Base-by-base conservation (phyloP, 2,888 invertebrate species). In the Thelaira solivaga region DNA sequence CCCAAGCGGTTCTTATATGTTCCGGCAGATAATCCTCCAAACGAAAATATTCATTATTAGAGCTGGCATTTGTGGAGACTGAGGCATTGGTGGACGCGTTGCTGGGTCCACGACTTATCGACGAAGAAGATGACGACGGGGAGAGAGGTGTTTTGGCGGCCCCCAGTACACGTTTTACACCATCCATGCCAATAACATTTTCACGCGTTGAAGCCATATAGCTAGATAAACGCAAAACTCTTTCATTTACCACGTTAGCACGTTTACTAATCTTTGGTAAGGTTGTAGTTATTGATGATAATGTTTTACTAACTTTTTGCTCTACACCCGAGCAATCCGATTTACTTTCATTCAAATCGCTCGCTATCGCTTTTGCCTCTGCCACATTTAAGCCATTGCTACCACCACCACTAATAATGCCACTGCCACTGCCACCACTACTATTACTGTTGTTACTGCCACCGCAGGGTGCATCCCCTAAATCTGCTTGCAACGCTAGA, bases 401-500 rank as follows among this genome's bases (percentile, higher is more conserved):
- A 18, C 77, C 69, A 10, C 80, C 81, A 45, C 47, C 47, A 26
- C 26, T 61, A 61, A 65, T n/a, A n/a, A n/a, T n/a, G n/a, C n/a
- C n/a, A n/a, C n/a, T 31, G 64, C 74, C 26, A 76, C 79, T 81
- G 61, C 80, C 80, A 31, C 49, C 64, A 41, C 89, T 59, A 34
- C 86, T 82, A 55, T 53, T 55, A 39, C 65, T 75, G 78, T 78
- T 53, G 75, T 79, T 67, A 74, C 78, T 68, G 77, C 79, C 64
- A 65, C 62, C 8, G 79, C 69, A 74, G 81, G 91, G 90, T 85
- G 91, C 94, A 90, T 97, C 96, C 39, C 97, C 97, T 86, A 94
- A 92, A 89, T 98, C 97, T 41, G 97, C 97, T 90, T 98, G 98
- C 82, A 98, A 91, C 71, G 97, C 96, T 85, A 96, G 91, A 16